Percentiles rank a stretch among this genome's conserved stretches.
These are phyloP conservation scores for Malacosoma neustria DNA, from an alignment of 2,888 invertebrate species.

Conservation along the genomic window DNA sequence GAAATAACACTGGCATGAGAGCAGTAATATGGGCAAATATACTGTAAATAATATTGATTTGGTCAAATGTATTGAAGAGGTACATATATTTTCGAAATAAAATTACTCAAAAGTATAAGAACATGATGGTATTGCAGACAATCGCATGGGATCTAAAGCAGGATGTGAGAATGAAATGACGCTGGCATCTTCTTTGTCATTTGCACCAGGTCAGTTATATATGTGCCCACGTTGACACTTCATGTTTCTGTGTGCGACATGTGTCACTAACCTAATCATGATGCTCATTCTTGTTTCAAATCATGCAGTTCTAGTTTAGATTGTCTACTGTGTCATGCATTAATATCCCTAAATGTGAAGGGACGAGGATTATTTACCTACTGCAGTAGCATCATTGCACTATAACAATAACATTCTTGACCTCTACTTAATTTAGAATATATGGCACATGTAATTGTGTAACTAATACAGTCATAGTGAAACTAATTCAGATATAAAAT, in stretches of 20 bases:
- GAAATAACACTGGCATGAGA: neutral
- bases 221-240: slow-evolving; percentile 63
- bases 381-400: too few relatives aligned
- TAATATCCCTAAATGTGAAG: too few relatives aligned
- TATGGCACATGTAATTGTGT: too few relatives aligned
- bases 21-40: slow-evolving; percentile 9
- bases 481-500: too few relatives aligned
- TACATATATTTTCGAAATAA: slow-evolving; percentile 1
- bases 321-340: too few relatives aligned
- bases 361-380: too few relatives aligned
- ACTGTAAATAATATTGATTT: slow-evolving; percentile 3
- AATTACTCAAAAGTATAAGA: slow-evolving; percentile 35
- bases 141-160: slow-evolving; percentile 70
- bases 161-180: slow-evolving; percentile 71
- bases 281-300: slow-evolving; percentile 4
- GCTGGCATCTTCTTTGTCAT: slow-evolving; percentile 70
- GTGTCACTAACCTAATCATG: slow-evolving; percentile 64
- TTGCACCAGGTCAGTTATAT: slow-evolving; percentile 73
- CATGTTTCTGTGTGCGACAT: slow-evolving; percentile 64
- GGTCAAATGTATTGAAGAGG: slow-evolving; percentile 5
- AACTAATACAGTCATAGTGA: too few relatives aligned
- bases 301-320: too few relatives aligned
- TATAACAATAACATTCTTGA: too few relatives aligned
- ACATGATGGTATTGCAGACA: slow-evolving; percentile 67
- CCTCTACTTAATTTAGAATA: too few relatives aligned